These are phyloP conservation scores for Meloidogyne exigua DNA, from an alignment of 1,140 invertebrate species.

Conservation along the genomic window DNA sequence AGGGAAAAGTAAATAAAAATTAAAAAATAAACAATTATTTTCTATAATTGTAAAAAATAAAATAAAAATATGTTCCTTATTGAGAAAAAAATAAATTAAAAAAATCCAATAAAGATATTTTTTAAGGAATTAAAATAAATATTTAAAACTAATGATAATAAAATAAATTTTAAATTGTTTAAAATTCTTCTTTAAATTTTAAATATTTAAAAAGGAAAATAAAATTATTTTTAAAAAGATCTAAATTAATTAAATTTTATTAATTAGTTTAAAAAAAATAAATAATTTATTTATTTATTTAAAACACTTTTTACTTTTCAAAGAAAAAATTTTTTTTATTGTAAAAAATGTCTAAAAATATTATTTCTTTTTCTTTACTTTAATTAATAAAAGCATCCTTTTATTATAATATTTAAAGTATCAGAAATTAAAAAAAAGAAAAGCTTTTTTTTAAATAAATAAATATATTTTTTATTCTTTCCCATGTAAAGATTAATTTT, in stretches of 20 bases:
- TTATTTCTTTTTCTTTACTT: neutral
- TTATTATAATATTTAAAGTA: neutral
- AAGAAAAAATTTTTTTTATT: neutral
- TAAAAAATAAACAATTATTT: too few species aligned
- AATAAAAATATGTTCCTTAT: neutral
- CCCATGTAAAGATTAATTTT: neutral
- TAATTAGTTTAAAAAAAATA: too few species aligned
- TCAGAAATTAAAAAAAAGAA: neutral
- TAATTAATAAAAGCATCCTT: neutral
- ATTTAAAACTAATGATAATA: too few species aligned
- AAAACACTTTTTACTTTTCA: too few species aligned
- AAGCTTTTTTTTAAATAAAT: neutral
- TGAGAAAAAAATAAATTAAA: neutral
- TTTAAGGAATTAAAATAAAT: neutral
- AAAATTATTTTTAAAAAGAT: too few species aligned
- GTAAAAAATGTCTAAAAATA: slow-evolving; percentile 3
- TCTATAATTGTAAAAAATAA: neutral
- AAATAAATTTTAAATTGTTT: too few species aligned
- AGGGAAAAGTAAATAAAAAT: neutral
- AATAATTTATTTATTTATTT: too few species aligned
- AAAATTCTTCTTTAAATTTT: too few species aligned
- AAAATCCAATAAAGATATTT: neutral
- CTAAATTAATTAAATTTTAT: too few species aligned
- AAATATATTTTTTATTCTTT: neutral
- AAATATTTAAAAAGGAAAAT: too few species aligned